Conservation (phyloP, 92 coral and sea anemone genomes). For the Umimayanthus kanabou region DNA sequence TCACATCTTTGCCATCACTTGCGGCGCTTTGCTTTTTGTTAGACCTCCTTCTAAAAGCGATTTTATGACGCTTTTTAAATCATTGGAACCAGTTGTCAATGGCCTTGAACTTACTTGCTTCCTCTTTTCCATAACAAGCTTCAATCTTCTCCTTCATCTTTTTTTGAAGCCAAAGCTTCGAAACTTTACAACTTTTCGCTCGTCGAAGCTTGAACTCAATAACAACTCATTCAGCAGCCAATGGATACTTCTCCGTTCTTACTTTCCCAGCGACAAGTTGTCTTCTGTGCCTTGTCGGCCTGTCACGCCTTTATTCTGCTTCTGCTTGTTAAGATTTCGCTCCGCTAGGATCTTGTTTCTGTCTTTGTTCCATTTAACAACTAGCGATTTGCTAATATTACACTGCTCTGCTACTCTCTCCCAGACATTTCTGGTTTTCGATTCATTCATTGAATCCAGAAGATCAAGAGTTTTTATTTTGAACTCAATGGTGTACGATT, state of each 20-base stretch:
- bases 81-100: background rate
- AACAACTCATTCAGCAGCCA: background rate
- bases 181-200: background rate
- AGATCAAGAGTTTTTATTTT: too few relatives aligned
- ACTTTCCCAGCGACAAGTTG: slow-evolving; percentile 38
- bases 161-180: background rate
- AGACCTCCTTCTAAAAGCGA: background rate
- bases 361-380: background rate
- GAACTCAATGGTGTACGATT: too few relatives aligned
- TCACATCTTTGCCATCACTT: too few relatives aligned
- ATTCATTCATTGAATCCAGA: too few relatives aligned
- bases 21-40: too few relatives aligned
- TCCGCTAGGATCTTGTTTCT: too few relatives aligned
- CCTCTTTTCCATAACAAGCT: background rate
- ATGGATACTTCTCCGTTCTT: slow-evolving; percentile 4
- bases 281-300: slow-evolving; percentile 51
- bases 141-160: background rate
- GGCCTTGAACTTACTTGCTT: background rate
- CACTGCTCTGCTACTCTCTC: too few relatives aligned
- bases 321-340: too few relatives aligned
- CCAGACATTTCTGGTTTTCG: too few relatives aligned
- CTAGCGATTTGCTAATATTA: too few relatives aligned
- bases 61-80: background rate
- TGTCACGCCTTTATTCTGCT: too few relatives aligned
- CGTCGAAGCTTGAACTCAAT: background rate